Conservation (phyloP, 2,113 vertebrate species). For the Heptranchias perlo region DNA sequence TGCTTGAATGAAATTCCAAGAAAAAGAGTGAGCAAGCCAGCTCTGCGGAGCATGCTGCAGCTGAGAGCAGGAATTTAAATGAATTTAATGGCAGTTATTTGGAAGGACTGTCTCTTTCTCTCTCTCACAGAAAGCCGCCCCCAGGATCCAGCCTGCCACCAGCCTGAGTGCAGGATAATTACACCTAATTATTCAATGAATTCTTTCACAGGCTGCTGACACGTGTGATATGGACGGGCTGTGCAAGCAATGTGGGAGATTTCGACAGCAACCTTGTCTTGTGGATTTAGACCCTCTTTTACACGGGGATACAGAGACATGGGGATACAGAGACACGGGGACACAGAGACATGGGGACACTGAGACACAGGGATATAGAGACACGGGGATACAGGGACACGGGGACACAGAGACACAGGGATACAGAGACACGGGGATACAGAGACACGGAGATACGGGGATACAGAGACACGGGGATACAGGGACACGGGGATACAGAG, state of each 20-base stretch:
- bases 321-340: not conserved
- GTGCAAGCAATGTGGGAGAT: not conserved
- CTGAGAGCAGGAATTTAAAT: not conserved
- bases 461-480: not conserved
- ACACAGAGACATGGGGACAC: not conserved
- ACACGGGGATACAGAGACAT: not conserved
- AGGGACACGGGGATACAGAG: not conserved
- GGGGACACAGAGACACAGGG: not conserved
- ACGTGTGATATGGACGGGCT: not conserved
- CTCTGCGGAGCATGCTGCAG: not conserved
- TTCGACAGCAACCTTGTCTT: not conserved
- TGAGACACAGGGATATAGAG: not conserved
- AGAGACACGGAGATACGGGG: not conserved
- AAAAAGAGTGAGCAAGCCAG: not conserved
- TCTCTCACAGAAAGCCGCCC: not conserved
- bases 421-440: not conserved
- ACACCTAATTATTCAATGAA: constrained; percentile 13
- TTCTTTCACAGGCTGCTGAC: not conserved
- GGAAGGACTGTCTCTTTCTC: not conserved
- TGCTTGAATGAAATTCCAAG: not conserved
- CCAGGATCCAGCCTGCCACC: not conserved
- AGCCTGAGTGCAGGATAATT: not conserved
- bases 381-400: not conserved
- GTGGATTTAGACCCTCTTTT: not conserved
- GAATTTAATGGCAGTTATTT: not conserved